Evolutionary conservation across 2,888 invertebrate species (phyloP).

Genomic region (Lottia gigantea): DNA sequence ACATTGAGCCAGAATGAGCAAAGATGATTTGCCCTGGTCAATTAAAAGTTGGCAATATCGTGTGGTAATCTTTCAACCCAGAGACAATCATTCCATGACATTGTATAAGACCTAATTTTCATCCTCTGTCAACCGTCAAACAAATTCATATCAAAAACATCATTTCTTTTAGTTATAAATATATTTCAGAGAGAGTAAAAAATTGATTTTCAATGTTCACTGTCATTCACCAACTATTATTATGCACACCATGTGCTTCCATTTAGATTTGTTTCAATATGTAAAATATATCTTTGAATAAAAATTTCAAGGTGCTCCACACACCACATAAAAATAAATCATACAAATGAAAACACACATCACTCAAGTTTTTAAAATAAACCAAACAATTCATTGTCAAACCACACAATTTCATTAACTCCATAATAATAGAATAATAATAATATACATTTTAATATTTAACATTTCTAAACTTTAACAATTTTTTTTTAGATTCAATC

Average conservation of each 20-base stretch:
- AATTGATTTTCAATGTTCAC: no score
- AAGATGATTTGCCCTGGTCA: neutral
- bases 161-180: no score
- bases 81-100: no score
- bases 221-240: neutral
- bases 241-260: neutral
- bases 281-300: constrained; percentile 9
- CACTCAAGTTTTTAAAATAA: constrained; percentile 1
- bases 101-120: no score
- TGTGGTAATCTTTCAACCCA: neutral
- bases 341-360: constrained; percentile 5
- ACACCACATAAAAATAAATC: neutral
- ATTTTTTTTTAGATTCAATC: neutral
- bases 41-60: neutral
- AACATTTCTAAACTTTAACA: constrained; percentile 3
- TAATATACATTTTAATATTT: constrained; percentile 1
- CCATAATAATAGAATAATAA: neutral
- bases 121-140: no score
- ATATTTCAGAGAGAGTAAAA: no score
- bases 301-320: neutral
- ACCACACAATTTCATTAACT: constrained; percentile 1
- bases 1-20: no score
- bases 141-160: no score
- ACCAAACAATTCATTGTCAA: constrained; percentile 1
- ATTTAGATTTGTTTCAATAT: neutral